Evolutionary conservation across 2,113 vertebrate species (phyloP).

Genomic region (Hippocampus barbouri): DNA sequence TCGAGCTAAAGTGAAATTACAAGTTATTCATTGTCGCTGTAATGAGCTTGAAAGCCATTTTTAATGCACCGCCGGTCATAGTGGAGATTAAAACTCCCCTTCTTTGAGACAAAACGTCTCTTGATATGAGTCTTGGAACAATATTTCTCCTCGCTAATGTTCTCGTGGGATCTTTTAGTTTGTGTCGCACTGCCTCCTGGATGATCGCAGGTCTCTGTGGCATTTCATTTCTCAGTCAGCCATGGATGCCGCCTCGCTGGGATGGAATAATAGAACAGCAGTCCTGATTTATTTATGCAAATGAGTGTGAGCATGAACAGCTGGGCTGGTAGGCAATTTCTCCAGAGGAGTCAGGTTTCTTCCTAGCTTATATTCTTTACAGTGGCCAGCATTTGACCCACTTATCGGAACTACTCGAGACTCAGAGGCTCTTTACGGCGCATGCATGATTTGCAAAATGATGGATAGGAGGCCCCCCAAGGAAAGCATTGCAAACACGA

Average conservation of each 20-base stretch:
- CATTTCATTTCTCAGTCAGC: constrained; percentile 58
- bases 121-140: constrained; percentile 18
- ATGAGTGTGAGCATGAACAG: constrained; percentile 43
- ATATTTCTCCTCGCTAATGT: constrained; percentile 33
- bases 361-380: constrained; percentile 34
- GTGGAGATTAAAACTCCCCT: constrained; percentile 28
- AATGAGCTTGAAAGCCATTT: constrained; percentile 36
- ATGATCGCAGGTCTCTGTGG: constrained; percentile 56
- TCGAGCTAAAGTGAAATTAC: constrained; percentile 39
- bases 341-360: constrained; percentile 26
- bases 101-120: constrained; percentile 9
- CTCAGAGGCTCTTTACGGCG: constrained; percentile 27
- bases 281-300: constrained; percentile 60
- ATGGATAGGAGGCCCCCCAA: constrained; percentile 29
- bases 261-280: constrained; percentile 52
- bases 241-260: constrained; percentile 54
- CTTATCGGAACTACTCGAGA: constrained; percentile 33
- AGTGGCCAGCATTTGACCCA: constrained; percentile 59
- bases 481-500: constrained; percentile 38
- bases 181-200: constrained; percentile 23
- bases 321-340: constrained; percentile 26
- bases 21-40: constrained; percentile 35
- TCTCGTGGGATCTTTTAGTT: constrained; percentile 42
- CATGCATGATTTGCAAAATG: constrained; percentile 48
- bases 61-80: constrained; percentile 33